phyloP scores from a whole-genome alignment of 2,888 invertebrate genomes.

The Willowsia nigromaculata region DNA sequence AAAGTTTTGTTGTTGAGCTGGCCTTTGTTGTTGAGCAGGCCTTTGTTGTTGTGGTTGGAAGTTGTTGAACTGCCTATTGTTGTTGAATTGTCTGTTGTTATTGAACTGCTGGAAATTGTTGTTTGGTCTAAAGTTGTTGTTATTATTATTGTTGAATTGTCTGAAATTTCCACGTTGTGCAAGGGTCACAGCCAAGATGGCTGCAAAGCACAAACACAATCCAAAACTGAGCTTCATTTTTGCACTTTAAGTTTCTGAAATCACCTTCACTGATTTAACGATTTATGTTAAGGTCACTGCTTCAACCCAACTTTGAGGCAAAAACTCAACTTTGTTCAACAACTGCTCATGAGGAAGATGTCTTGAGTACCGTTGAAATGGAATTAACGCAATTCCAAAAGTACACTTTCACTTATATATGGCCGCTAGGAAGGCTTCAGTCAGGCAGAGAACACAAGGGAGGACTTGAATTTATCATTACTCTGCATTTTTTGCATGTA shows the following conservation, averaged over 20 bases:
- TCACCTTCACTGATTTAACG: not conserved
- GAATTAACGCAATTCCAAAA: slow-evolving; percentile 48
- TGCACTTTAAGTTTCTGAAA: not conserved
- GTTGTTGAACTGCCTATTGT: slow-evolving; percentile 52
- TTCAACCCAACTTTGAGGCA: not conserved
- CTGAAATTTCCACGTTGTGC: slow-evolving; percentile 61
- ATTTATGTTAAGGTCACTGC: slow-evolving; percentile 44
- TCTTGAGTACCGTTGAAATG: slow-evolving; percentile 41
- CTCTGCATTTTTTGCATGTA: no score
- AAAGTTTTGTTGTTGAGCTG: slow-evolving; percentile 51
- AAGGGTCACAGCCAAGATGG: slow-evolving; percentile 41
- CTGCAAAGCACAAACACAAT: slow-evolving; percentile 61
- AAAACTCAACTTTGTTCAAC: not conserved
- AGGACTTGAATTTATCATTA: not conserved
- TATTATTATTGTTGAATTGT: slow-evolving; percentile 49
- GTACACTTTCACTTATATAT: slow-evolving; percentile 67
- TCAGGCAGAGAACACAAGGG: not conserved
- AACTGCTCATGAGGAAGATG: not conserved
- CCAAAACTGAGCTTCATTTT: slow-evolving; percentile 57
- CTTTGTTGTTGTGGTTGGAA: slow-evolving; percentile 40
- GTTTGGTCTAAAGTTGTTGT: slow-evolving; percentile 26
- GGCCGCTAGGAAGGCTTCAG: slow-evolving; percentile 23
- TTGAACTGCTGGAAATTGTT: slow-evolving; percentile 53
- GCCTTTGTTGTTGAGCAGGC: not conserved
- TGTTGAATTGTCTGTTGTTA: slow-evolving; percentile 60